Evolutionary conservation across 2,113 vertebrate genomes (phyloP).

Genomic region (Amia ocellicauda): DNA sequence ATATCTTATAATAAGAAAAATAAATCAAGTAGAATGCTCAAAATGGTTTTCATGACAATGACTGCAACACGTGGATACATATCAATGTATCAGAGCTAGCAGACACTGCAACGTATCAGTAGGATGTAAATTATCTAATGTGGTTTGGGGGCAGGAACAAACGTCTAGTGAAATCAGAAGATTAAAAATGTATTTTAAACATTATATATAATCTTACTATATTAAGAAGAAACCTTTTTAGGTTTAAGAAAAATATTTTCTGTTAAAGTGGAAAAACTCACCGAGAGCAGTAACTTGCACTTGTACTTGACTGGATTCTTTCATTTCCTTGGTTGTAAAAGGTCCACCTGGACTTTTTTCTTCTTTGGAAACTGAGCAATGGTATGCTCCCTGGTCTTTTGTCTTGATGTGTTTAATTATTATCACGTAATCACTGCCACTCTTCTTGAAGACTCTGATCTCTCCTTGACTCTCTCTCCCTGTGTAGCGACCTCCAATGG

Average conservation of each 20-base stretch:
- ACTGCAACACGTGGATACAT: no score
- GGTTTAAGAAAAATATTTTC: not conserved
- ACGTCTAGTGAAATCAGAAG: no score
- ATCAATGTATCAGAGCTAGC: no score
- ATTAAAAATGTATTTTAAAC: no score
- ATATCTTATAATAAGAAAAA: no score
- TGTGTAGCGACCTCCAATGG: slow-evolving; percentile 38
- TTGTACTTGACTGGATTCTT: slow-evolving; percentile 35
- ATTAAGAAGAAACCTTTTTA: slow-evolving; percentile 2
- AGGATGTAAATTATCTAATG: no score
- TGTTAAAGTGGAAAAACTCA: slow-evolving; percentile 24
- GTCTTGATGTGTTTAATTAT: slow-evolving; percentile 52
- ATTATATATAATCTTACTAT: no score
- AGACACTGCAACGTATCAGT: no score
- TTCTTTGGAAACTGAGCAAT: slow-evolving; percentile 63
- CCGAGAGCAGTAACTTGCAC: slow-evolving; percentile 51
- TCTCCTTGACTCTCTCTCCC: slow-evolving; percentile 52
- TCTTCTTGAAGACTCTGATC: slow-evolving; percentile 56
- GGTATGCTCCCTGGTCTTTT: slow-evolving; percentile 67
- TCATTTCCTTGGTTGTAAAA: slow-evolving; percentile 38
- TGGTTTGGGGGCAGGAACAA: no score
- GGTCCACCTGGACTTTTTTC: slow-evolving; percentile 33
- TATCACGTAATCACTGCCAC: slow-evolving; percentile 56
- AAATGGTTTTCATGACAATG: no score
- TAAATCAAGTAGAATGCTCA: no score